A percentile compares a stretch with the other conserved stretches of the same genome.
Evolutionary conservation across 2,113 vertebrate genomes (phyloP).

Genomic region (Cricetomys ansorgei): DNA sequence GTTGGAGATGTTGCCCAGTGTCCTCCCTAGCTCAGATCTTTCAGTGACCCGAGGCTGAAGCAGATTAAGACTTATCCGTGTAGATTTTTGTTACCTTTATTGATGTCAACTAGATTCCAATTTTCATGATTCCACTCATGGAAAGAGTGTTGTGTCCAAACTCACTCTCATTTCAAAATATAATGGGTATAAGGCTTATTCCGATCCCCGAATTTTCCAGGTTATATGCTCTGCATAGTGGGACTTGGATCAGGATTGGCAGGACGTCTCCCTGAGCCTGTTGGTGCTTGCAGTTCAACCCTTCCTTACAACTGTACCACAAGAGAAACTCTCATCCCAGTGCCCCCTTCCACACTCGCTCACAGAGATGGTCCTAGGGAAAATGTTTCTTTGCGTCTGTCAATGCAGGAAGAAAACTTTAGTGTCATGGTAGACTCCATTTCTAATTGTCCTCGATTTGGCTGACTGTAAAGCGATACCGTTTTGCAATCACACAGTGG

Average conservation of each 20-base stretch:
- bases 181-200: not conserved
- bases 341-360: not conserved
- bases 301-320: not conserved
- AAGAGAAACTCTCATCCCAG: not conserved
- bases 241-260: not conserved
- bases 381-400: not conserved
- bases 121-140: not conserved
- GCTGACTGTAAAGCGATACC: slow-evolving; percentile 28
- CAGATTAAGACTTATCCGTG: not conserved
- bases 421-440: not conserved
- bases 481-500: not conserved
- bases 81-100: not conserved
- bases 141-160: not conserved
- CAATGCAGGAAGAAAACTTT: not conserved
- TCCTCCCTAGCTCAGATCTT: not conserved
- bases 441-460: slow-evolving; percentile 19
- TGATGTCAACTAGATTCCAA: not conserved
- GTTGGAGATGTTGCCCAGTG: not conserved
- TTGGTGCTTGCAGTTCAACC: fast-evolving
- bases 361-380: not conserved
- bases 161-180: not conserved
- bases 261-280: fast-evolving
- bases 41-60: not conserved
- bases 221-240: not conserved
- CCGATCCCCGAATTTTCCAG: not conserved